Percentiles rank a stretch among this genome's conserved stretches.
Conservation (phyloP, 2,797 vertebrate genomes). For the Notolabrus celidotus region DNA sequence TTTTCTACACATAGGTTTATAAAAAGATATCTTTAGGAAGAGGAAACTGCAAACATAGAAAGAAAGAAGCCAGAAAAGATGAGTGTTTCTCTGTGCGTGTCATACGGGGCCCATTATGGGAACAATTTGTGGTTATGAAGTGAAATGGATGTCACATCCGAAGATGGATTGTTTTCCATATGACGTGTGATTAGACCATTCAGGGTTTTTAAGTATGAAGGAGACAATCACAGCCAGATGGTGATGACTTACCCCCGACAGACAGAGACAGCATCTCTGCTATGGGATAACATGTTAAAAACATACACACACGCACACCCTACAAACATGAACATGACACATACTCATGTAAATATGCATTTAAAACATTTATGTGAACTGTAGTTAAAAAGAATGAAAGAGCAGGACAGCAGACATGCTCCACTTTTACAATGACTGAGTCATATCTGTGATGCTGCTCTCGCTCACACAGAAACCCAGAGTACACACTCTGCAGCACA, state of each 20-base stretch:
- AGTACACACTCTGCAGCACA: slow-evolving; percentile 49
- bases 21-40: slow-evolving; percentile 20
- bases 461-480: slow-evolving; percentile 37
- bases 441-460: slow-evolving; percentile 47
- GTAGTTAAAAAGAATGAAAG: slow-evolving; percentile 29
- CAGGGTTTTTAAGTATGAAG: slow-evolving; percentile 76
- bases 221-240: slow-evolving; percentile 84
- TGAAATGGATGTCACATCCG: slow-evolving; percentile 81
- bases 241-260: slow-evolving; percentile 67
- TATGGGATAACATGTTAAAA: slow-evolving; percentile 45
- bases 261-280: slow-evolving; percentile 66
- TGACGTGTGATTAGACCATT: slow-evolving; percentile 83
- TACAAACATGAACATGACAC: slow-evolving; percentile 42
- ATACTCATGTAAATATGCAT: slow-evolving; percentile 36
- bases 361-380: slow-evolving; percentile 37
- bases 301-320: slow-evolving; percentile 25
- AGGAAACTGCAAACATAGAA: slow-evolving; percentile 39
- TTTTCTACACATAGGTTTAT: slow-evolving; percentile 21
- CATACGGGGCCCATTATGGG: slow-evolving; percentile 74
- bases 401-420: slow-evolving; percentile 41
- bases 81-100: slow-evolving; percentile 57
- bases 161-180: slow-evolving; percentile 86
- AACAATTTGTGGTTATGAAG: slow-evolving; percentile 85
- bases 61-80: slow-evolving; percentile 72
- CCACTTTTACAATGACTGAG: slow-evolving; percentile 47